phyloP scores from a whole-genome alignment of 2,888 invertebrate species.

The Tetheella fluctuosa region DNA sequence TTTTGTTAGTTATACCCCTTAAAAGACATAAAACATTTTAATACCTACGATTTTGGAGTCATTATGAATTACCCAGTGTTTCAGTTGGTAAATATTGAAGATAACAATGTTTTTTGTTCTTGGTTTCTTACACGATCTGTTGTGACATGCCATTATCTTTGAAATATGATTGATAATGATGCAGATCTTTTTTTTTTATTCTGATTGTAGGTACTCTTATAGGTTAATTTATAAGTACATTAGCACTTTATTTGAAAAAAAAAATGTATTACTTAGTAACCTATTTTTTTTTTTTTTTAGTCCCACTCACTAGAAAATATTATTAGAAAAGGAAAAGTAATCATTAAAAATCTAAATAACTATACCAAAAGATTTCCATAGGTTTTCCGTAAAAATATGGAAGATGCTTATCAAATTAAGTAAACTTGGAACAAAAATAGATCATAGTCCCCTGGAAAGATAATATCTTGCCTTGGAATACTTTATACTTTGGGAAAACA shows the following conservation, averaged over 20 bases:
- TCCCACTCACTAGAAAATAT: too few species aligned
- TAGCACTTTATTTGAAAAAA: neutral
- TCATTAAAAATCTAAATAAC: too few species aligned
- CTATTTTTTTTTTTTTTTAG: too few species aligned
- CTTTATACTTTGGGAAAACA: too few species aligned
- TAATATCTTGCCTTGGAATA: too few species aligned
- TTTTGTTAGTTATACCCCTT: conserved; percentile 23
- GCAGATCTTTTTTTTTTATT: conserved; percentile 25
- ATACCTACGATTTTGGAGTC: conserved; percentile 51
- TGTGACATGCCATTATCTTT: conserved; percentile 57
- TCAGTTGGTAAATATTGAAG: conserved; percentile 69
- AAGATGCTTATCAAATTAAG: too few species aligned
- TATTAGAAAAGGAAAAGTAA: too few species aligned
- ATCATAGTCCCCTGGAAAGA: too few species aligned
- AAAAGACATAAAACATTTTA: conserved; percentile 37
- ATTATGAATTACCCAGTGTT: conserved; percentile 58
- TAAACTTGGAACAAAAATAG: too few species aligned
- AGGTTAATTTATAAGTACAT: neutral
- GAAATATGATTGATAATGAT: conserved; percentile 66
- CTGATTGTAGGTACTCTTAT: neutral
- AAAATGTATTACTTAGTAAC: too few species aligned
- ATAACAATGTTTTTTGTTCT: conserved; percentile 70
- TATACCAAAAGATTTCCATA: too few species aligned
- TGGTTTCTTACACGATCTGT: conserved; percentile 48
- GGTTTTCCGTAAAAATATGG: too few species aligned